Percentiles rank a stretch among this genome's conserved stretches.
Conservation (phyloP, 2,888 invertebrate species). For the Imbricaverruca yamaguchii region DNA sequence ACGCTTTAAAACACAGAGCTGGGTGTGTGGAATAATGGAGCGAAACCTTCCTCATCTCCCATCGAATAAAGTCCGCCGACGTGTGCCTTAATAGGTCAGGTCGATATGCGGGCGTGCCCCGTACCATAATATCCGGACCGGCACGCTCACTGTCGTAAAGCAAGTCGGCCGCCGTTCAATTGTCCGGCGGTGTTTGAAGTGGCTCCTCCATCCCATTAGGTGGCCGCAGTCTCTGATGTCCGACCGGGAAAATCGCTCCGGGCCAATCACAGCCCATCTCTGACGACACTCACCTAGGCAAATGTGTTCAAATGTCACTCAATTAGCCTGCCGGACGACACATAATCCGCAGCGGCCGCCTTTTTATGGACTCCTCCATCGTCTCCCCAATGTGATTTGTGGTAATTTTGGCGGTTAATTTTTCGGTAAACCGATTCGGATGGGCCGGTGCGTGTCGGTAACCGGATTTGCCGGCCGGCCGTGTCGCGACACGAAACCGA, state of each 20-base stretch:
- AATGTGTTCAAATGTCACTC: constrained; percentile 19
- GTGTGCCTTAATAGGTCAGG: neutral
- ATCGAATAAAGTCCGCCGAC: neutral
- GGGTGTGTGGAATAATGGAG: no score
- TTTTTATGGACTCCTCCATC: constrained; percentile 17
- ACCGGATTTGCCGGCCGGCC: constrained; percentile 4
- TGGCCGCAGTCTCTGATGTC: neutral
- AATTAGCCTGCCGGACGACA: constrained; percentile 16
- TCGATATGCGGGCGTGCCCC: neutral
- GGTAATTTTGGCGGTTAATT: constrained; percentile 11
- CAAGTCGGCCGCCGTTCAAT: neutral
- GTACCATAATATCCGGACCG: neutral
- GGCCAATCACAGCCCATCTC: constrained; percentile 16
- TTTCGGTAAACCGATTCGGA: constrained; percentile 10
- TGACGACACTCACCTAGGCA: constrained; percentile 12
- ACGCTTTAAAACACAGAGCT: no score
- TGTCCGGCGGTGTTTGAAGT: neutral
- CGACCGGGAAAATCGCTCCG: neutral
- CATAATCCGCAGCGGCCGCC: neutral
- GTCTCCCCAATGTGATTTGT: constrained; percentile 17
- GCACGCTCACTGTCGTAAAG: neutral
- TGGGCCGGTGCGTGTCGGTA: neutral
- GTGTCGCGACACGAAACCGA: neutral
- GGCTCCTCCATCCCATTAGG: constrained; percentile 11
- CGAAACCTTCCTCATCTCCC: neutral